These are phyloP conservation scores for Neodiprion lecontei DNA, from an alignment of 1,140 invertebrate species.

Conservation along the genomic window DNA sequence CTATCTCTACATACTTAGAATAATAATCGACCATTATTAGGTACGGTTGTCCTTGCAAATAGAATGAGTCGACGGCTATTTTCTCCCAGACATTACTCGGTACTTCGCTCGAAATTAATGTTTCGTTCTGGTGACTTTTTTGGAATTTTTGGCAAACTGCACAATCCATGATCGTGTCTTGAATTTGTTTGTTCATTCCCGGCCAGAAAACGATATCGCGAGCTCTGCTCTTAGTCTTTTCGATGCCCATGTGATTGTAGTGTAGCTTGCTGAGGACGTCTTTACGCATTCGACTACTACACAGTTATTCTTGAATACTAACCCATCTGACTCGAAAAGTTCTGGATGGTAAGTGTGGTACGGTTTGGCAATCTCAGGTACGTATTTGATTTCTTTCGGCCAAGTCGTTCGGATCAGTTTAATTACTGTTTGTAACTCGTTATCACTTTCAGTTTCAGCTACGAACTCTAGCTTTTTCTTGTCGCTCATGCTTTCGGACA, in stretches of 20 bases:
- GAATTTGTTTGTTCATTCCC: too few relatives aligned
- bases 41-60: slow-evolving; percentile 21
- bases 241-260: slow-evolving; percentile 54
- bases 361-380: slow-evolving; percentile 31
- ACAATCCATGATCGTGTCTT: too few relatives aligned
- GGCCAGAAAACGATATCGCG: slow-evolving; percentile 50
- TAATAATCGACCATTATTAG: slow-evolving; percentile 29
- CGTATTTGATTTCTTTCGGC: slow-evolving; percentile 43
- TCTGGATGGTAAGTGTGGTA: slow-evolving; percentile 40
- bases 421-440: slow-evolving; percentile 35
- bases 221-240: slow-evolving; percentile 43
- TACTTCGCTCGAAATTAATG: too few relatives aligned
- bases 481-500: slow-evolving; percentile 21
- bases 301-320: slow-evolving; percentile 46
- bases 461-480: slow-evolving; percentile 33
- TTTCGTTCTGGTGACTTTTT: too few relatives aligned
- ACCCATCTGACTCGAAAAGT: slow-evolving; percentile 24
- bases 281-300: slow-evolving; percentile 40
- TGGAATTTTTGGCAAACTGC: too few relatives aligned
- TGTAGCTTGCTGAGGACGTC: slow-evolving; percentile 50
- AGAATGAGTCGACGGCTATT: too few relatives aligned
- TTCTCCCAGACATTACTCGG: too few relatives aligned
- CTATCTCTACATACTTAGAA: slow-evolving; percentile 44
- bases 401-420: slow-evolving; percentile 42
- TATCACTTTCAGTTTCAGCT: slow-evolving; percentile 30